Percentiles rank a stretch among this genome's conserved stretches.
These are phyloP conservation scores for Nemapogon koenigi DNA, from an alignment of 2,888 invertebrate species.

Conservation along the genomic window DNA sequence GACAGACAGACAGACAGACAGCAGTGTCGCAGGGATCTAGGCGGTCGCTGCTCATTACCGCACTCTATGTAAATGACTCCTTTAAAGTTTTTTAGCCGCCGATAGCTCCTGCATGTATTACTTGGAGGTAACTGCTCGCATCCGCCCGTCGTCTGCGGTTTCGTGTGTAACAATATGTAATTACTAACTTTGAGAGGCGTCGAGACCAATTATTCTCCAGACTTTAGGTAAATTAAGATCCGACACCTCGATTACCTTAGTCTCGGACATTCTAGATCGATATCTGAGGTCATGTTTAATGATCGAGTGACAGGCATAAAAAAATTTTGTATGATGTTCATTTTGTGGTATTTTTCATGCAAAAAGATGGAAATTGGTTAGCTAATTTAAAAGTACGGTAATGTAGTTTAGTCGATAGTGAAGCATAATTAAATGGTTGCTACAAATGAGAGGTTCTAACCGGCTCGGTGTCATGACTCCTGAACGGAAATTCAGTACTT, in stretches of 20 bases:
- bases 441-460: conserved; percentile 3
- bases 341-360: neutral
- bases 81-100: conserved; percentile 45
- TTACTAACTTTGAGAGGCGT: conserved; percentile 43
- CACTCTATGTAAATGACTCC: conserved; percentile 56
- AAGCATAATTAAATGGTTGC: conserved; percentile 1
- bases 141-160: conserved; percentile 38
- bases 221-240: too few relatives aligned
- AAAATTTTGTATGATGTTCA: too few relatives aligned
- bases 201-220: too few relatives aligned
- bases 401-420: too few relatives aligned
- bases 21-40: too few relatives aligned
- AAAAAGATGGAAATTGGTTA: neutral
- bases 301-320: too few relatives aligned
- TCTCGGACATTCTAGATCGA: too few relatives aligned
- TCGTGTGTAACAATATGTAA: conserved; percentile 52
- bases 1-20: too few relatives aligned
- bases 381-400: neutral
- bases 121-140: conserved; percentile 54
- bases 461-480: neutral
- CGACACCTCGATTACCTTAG: too few relatives aligned
- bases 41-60: conserved; percentile 6
- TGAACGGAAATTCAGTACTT: conserved; percentile 4
- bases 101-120: conserved; percentile 33
- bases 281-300: too few relatives aligned